These are phyloP conservation scores for Plutomurus gul DNA, from an alignment of 1,140 invertebrate genomes.

Conservation along the genomic window DNA sequence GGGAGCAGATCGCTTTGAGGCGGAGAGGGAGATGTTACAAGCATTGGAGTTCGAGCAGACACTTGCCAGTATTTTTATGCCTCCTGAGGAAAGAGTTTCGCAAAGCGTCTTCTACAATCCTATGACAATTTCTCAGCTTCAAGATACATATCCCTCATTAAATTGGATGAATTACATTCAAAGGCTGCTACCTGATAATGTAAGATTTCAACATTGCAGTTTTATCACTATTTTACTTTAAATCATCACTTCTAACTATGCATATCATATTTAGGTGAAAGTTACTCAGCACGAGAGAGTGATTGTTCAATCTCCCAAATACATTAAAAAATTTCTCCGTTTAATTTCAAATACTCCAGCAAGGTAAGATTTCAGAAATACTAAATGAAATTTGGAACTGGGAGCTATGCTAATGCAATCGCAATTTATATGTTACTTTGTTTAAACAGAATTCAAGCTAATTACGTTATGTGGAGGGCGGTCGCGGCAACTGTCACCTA, in stretches of 20 bases:
- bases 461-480: background rate
- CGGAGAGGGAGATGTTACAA: slow-evolving; percentile 59
- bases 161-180: slow-evolving; percentile 27
- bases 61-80: slow-evolving; percentile 56
- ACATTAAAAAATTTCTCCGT: background rate
- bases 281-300: slow-evolving; percentile 56
- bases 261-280: slow-evolving; percentile 52
- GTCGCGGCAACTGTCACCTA: background rate
- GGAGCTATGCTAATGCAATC: too few species aligned
- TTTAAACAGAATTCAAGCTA: background rate
- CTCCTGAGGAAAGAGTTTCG: background rate
- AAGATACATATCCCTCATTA: background rate
- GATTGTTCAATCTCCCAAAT: slow-evolving; percentile 53
- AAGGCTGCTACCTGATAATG: slow-evolving; percentile 52
- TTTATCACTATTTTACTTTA: background rate
- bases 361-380: too few species aligned
- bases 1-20: slow-evolving; percentile 57
- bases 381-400: too few species aligned
- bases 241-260: background rate
- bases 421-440: too few species aligned
- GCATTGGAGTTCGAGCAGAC: slow-evolving; percentile 62
- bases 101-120: background rate
- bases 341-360: background rate
- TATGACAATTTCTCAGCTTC: slow-evolving; percentile 30
- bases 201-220: background rate